Base-by-base conservation (phyloP, 1,140 invertebrate genomes). In the Pachyrhynchus sulphureomaculatus region DNA sequence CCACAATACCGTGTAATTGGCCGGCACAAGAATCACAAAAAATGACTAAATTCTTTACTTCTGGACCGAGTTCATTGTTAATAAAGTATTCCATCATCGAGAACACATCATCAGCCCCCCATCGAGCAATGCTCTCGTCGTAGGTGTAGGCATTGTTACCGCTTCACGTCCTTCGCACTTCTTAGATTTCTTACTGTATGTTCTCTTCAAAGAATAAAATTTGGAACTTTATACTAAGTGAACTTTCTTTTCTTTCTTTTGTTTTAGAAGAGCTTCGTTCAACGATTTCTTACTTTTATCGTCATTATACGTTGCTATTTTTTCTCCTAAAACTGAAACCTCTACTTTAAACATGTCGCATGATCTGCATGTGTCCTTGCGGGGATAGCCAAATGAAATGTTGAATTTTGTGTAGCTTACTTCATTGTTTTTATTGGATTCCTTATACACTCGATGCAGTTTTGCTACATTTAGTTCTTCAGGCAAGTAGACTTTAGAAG, bases 401-500 rank as follows among this genome's bases (percentile, higher is more conserved):
- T 63, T 66, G 18, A 53, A 64, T 6, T 24, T 44, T 26, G 47
- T 32, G 24, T 61, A 65, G 26, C 26, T 33, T 23, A 61, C 37
- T 37, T 13, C 32, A 5, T 44, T 32, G 13, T 60, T 10, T 8
- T 57, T 45, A 26, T 52, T 26, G 12, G 29, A 13, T 20, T 55
- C 39, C 21, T 20, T 32, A 23, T 39, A 61, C 53, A 67, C 45
- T 47, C 13, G n/a, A 53, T 51, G 29, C 57, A 65, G 55, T 41
- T 67, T 65, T 18, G 55, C 56, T n/a, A 64, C 29, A 44, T 56
- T 66, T 13, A 66, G 51, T 4, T 57, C 44, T 49, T 63, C 49
- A 13, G 54, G 47, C 26, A 68, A 49, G 41, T 68, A 68, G 12
- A 66, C 17, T 49, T 60, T 68, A 52, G 24, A 56, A 18, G 61